phyloP scores from a whole-genome alignment of 2,888 invertebrate species.

The Diachrysia chrysitis region DNA sequence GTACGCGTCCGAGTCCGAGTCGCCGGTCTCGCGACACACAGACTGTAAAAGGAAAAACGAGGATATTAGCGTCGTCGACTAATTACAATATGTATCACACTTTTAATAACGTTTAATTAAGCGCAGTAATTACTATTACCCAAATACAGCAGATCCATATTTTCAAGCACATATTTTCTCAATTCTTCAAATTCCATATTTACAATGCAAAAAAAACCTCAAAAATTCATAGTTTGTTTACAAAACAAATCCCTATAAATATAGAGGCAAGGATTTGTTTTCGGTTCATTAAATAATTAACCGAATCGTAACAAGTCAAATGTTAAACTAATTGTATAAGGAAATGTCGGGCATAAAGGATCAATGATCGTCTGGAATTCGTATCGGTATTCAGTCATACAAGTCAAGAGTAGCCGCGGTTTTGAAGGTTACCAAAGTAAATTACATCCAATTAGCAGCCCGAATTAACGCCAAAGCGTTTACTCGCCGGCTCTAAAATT shows the following conservation, averaged over 20 bases:
- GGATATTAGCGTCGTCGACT: too few species aligned
- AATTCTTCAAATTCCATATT: not conserved
- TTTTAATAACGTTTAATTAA: too few species aligned
- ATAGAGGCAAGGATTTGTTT: too few species aligned
- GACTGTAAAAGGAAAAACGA: conserved; percentile 77
- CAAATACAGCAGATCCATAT: not conserved
- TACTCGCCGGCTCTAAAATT: conserved; percentile 52
- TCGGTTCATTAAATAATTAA: too few species aligned
- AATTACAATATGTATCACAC: too few species aligned
- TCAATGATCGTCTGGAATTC: conserved; percentile 22
- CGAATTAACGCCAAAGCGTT: conserved; percentile 59
- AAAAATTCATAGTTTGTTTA: not conserved
- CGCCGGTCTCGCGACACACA: conserved; percentile 89
- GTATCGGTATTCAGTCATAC: conserved; percentile 20
- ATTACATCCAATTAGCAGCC: conserved; percentile 66
- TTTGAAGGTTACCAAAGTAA: conserved; percentile 66
- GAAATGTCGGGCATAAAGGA: conserved; percentile 1
- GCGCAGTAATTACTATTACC: not conserved
- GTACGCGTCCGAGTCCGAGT: conserved; percentile 93
- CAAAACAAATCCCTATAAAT: not conserved
- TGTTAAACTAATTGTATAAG: not conserved
- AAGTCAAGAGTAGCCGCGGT: conserved; percentile 37
- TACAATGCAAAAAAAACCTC: not conserved
- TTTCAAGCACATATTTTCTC: not conserved
- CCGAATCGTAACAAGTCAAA: not conserved